phyloP scores from a whole-genome alignment of 2,797 vertebrate species.

The Anas flavirostris region DNA sequence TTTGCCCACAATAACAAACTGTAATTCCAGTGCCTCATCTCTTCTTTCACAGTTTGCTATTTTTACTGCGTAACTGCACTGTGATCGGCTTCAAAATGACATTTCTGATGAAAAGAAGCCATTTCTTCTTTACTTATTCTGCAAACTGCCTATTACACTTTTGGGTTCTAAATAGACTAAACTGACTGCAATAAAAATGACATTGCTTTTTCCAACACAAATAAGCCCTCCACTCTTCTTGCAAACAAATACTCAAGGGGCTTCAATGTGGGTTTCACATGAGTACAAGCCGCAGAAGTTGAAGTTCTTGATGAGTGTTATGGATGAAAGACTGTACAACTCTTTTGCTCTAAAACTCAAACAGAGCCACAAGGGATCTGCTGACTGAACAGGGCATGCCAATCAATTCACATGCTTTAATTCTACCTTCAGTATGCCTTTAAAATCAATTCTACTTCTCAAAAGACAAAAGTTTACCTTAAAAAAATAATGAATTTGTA shows the following conservation, averaged over 20 bases:
- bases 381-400: background rate
- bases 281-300: background rate
- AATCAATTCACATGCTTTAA: background rate
- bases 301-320: background rate
- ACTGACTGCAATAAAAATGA: background rate
- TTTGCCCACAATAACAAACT: background rate
- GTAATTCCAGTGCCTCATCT: background rate
- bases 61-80: background rate
- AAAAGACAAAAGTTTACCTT: background rate
- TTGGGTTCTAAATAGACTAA: background rate
- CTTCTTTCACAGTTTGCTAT: background rate
- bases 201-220: background rate
- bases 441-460: conserved; percentile 22
- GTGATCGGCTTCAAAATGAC: background rate
- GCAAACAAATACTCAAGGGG: background rate
- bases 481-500: conserved; percentile 3
- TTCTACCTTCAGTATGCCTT: background rate
- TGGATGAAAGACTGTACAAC: conserved; percentile 3
- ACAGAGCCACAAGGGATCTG: background rate
- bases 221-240: background rate
- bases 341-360: conserved; percentile 23
- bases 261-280: conserved; percentile 9
- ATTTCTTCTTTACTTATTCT: background rate
- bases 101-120: background rate
- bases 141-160: background rate